A percentile compares a stretch with the other conserved stretches of the same genome.
These are phyloP conservation scores for Recurvirostra avosetta DNA, from an alignment of 2,113 vertebrate species.

Conservation along the genomic window DNA sequence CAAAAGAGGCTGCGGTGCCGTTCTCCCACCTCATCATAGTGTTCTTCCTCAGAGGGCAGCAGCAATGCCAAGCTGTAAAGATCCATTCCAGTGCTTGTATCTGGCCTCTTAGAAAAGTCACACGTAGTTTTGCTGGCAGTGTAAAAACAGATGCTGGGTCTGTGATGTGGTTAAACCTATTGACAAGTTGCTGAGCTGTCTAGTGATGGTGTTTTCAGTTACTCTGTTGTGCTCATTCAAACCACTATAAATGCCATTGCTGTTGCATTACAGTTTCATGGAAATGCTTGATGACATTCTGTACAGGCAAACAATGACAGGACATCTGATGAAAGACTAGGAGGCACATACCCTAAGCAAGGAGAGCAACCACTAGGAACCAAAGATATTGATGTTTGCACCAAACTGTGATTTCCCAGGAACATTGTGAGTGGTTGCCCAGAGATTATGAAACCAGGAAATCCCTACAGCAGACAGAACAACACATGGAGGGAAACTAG, in stretches of 20 bases:
- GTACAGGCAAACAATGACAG: neutral
- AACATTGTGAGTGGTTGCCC: neutral
- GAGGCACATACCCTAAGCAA: neutral
- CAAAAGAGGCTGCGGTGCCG: slow-evolving; percentile 19
- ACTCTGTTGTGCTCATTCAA: neutral
- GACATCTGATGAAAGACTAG: neutral
- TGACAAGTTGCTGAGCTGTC: neutral
- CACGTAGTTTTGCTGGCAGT: neutral
- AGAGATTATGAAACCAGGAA: neutral
- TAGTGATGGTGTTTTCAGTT: neutral
- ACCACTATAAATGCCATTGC: neutral
- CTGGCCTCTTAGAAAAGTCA: neutral
- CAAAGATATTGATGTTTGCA: neutral
- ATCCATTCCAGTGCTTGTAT: slow-evolving; percentile 27
- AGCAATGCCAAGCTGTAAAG: slow-evolving; percentile 60
- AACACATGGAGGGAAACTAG: neutral
- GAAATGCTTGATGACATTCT: neutral
- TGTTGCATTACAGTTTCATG: neutral
- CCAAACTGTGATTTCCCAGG: neutral
- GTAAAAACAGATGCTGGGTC: neutral
- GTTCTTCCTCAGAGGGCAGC: slow-evolving; percentile 46
- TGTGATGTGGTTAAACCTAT: neutral
- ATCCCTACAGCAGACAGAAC: neutral
- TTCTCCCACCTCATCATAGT: slow-evolving; percentile 66
- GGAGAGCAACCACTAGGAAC: neutral